Base-by-base conservation (phyloP, 2,888 invertebrate genomes). In the Eupeodes luniger region DNA sequence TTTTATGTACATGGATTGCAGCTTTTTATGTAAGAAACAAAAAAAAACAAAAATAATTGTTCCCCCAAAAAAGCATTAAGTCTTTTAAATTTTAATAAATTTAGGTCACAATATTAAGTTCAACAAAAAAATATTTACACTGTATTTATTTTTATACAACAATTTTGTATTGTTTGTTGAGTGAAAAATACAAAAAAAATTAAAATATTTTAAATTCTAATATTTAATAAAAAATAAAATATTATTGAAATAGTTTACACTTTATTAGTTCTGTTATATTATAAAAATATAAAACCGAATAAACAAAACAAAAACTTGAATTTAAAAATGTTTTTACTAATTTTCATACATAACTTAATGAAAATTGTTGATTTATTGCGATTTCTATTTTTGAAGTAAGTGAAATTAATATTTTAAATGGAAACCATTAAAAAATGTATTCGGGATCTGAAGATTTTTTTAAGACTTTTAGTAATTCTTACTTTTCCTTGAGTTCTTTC, bases 231-330 rank as follows among this genome's bases (percentile, higher is more conserved):
- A 49, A 59, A 40, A 49, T n/a, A 19, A 49, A n/a, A 57, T 74
- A 67, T 62, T 40, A 74, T 10, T 66, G 51, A 5, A 51, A 61
- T 59, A 84, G 84, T 86, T 75, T 82, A 82, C 82, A 86, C 82
- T 70, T 82, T 86, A 82, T 86, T 82, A 82, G 59, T 70, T 78
- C 36, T 64, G 40, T 64, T 67, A 81, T 78, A 47, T 77, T 47
- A 49, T 81, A 57, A 81, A 67, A 74, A 81, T 74, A 85, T 81
- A 77, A 61, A 53, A 70, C 34, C 1, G 57, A 64, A 10, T 47
- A 57, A 51, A n/a, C 27, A 64, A 40, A 27, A 27, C 12, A 7
- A 47, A 57, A 9, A 10, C 12, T 27, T 57, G 14, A 57, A 40
- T 19, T 44, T 5, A 12, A 14, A 5, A 51, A 14, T 51, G 12